phyloP scores from a whole-genome alignment of 2,888 invertebrate genomes.

The Baronia brevicornis region DNA sequence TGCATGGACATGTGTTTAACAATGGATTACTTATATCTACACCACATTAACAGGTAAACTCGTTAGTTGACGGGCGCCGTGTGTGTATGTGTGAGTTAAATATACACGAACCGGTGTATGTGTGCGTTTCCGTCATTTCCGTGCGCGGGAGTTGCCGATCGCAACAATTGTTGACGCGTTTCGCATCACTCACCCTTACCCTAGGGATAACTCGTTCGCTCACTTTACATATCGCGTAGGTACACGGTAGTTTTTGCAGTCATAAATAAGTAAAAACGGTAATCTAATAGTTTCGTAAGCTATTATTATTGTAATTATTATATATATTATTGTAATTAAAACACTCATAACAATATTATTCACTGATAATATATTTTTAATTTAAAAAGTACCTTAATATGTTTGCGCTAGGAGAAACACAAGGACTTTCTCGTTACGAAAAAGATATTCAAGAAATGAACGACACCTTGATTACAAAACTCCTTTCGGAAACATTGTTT shows the following conservation, averaged over 20 bases:
- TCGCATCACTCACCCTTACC: slow-evolving; percentile 70
- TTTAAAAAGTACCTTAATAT: too few relatives aligned
- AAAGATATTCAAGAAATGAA: too few relatives aligned
- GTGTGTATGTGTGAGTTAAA: slow-evolving; percentile 24
- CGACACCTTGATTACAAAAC: too few relatives aligned
- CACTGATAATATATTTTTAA: too few relatives aligned
- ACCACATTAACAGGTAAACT: slow-evolving; percentile 20
- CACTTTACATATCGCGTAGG: slow-evolving; percentile 70
- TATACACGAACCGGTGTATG: slow-evolving; percentile 23
- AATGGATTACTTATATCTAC: slow-evolving; percentile 53
- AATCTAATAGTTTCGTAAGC: slow-evolving; percentile 44
- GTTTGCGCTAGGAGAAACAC: too few relatives aligned
- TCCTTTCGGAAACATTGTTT: too few relatives aligned
- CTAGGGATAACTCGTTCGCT: slow-evolving; percentile 59
- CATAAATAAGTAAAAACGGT: slow-evolving; percentile 41
- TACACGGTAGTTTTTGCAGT: slow-evolving; percentile 41
- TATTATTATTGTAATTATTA: too few relatives aligned
- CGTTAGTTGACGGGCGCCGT: slow-evolving; percentile 17
- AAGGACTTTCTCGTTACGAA: too few relatives aligned
- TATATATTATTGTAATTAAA: too few relatives aligned
- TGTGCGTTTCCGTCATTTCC: slow-evolving; percentile 60
- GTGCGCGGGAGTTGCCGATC: slow-evolving; percentile 67
- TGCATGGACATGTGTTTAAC: slow-evolving; percentile 46
- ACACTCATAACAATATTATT: too few relatives aligned
- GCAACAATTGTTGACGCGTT: slow-evolving; percentile 71